Conservation (phyloP, 2,113 vertebrate genomes). For the Parus major region DNA sequence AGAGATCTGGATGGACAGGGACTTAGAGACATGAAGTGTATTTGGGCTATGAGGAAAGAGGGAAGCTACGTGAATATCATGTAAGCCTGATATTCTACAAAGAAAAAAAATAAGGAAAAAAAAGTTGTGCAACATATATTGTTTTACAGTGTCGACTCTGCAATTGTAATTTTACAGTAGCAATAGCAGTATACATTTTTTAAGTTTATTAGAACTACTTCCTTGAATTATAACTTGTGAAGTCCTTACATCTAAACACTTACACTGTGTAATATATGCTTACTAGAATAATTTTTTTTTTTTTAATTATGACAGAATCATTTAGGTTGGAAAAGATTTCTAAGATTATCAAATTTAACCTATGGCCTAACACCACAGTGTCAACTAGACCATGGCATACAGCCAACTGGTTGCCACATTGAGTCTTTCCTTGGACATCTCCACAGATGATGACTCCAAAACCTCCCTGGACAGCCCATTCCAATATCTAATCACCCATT, state of each 20-base stretch:
- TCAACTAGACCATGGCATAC: not conserved
- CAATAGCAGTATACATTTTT: not conserved
- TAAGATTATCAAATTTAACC: not conserved
- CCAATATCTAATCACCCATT: not conserved
- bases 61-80: not conserved
- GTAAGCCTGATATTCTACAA: not conserved
- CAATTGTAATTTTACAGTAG: not conserved
- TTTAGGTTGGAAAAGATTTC: not conserved
- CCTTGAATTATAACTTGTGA: not conserved
- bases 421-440: not conserved
- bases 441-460: not conserved
- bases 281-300: not conserved
- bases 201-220: not conserved
- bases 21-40: not conserved
- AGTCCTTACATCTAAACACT: not conserved
- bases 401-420: too few species aligned
- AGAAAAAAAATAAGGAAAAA: too few species aligned
- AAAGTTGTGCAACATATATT: not conserved
- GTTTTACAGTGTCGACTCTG: not conserved
- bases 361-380: rapidly evolving
- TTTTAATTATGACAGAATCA: not conserved
- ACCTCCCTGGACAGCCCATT: not conserved
- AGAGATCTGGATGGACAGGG: not conserved
- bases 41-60: not conserved
- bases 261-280: not conserved